phyloP scores from a whole-genome alignment of 2,113 vertebrate genomes.

The Nyctibius bracteatus region DNA sequence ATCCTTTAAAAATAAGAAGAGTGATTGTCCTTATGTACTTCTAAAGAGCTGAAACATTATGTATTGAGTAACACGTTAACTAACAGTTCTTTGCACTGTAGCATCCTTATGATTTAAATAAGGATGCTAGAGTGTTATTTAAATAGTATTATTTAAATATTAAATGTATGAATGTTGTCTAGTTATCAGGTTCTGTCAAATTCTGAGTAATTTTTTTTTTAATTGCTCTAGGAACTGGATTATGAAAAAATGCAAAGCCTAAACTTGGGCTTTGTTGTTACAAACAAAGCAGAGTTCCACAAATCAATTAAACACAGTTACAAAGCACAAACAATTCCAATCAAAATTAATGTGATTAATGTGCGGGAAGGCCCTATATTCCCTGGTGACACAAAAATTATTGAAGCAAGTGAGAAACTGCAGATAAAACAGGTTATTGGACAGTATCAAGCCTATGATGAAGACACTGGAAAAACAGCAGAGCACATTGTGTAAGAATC shows the following conservation, averaged over 20 bases:
- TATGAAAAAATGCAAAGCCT: slow-evolving; percentile 70
- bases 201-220: background rate
- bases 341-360: slow-evolving; percentile 75
- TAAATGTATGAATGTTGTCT: background rate
- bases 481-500: slow-evolving; percentile 61
- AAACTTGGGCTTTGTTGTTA: slow-evolving; percentile 69
- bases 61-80: background rate
- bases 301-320: slow-evolving; percentile 63
- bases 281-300: slow-evolving; percentile 80
- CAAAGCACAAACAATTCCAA: slow-evolving; percentile 59
- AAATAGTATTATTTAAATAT: background rate
- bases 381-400: slow-evolving; percentile 30
- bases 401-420: slow-evolving; percentile 54
- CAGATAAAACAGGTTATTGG: slow-evolving; percentile 55
- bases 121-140: background rate
- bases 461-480: slow-evolving; percentile 67
- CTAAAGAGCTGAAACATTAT: background rate
- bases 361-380: slow-evolving; percentile 73
- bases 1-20: background rate
- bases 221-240: slow-evolving; percentile 67
- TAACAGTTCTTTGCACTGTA: background rate
- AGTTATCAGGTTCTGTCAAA: background rate
- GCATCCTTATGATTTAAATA: background rate
- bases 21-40: background rate
- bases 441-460: slow-evolving; percentile 72